Evolutionary conservation across 1,140 invertebrate genomes (phyloP).

Genomic region (Bombus terrestris): DNA sequence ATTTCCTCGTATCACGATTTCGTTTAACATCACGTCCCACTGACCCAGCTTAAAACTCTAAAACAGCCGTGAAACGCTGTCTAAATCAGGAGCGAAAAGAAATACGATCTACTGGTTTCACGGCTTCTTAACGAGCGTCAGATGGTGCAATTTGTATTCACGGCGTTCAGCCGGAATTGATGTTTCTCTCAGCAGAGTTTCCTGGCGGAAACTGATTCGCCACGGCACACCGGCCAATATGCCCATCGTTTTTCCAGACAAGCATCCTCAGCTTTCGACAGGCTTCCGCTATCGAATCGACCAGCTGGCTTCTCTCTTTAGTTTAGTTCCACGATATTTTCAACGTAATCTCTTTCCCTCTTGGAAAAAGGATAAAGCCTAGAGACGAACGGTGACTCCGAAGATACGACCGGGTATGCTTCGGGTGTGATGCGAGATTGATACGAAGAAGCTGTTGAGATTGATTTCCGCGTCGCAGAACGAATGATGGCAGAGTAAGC

Average conservation of each 20-base stretch:
- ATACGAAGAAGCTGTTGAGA: constrained; percentile 68
- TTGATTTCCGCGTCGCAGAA: constrained; percentile 65
- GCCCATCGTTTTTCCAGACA: constrained; percentile 41
- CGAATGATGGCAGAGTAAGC: constrained; percentile 33
- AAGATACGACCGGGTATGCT: constrained; percentile 39
- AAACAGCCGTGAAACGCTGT: neutral
- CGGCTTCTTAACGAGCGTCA: constrained; percentile 18
- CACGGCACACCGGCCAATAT: constrained; percentile 35
- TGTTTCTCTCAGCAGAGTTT: constrained; percentile 21
- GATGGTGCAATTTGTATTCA: constrained; percentile 23
- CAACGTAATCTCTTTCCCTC: constrained; percentile 18
- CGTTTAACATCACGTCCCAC: neutral
- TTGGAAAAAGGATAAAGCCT: neutral
- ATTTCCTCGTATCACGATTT: neutral
- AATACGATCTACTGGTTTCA: constrained; percentile 7
- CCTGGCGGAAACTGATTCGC: constrained; percentile 14
- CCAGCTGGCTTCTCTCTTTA: neutral
- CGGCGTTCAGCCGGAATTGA: neutral
- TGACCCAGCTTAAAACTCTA: no score
- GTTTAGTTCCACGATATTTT: constrained; percentile 23
- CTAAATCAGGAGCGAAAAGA: neutral
- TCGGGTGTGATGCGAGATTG: constrained; percentile 68
- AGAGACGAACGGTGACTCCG: constrained; percentile 7
- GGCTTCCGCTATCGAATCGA: constrained; percentile 16
- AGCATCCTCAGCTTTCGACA: constrained; percentile 24